Evolutionary conservation across 2,797 vertebrate genomes (phyloP), one percentile per base, ranked within the genome.

Genomic region (Leptoclinus maculatus): DNA sequence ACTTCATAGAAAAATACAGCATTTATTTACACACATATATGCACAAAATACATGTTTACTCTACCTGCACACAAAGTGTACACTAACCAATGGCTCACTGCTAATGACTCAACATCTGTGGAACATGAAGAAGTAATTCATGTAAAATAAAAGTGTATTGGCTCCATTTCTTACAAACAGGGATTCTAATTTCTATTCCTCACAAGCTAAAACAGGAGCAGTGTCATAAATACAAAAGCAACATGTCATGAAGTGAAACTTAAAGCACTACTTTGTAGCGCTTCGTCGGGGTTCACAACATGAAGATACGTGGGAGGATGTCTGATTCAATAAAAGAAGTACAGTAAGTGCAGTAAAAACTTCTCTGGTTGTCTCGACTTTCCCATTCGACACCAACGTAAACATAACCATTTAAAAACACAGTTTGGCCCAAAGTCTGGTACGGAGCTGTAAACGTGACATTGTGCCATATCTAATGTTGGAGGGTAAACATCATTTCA

Each of bases 1-100:
- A 76, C 57, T 83, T 81, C 13, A 78, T 91, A 87, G 25, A 91
- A 93, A 94, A 92, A 90, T 91, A 92, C 80, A 86, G 23, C 25
- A 80, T 69, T 66, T 70, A 78, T 73, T 68, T 83, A 77, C 71
- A 89, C 71, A 70, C 23, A 12, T 11, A 49, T 66, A 57, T 59
- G 53, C 83, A 83, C 59, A 78, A 71, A 76, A 36, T 2, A 70
- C 34, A 9, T 3, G 3, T 53, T 43, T 41, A 36, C 7, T 56
- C 29, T 19, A 11, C 14, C 43, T 45, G 36, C 23, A 57, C 45
- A 62, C 23, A n/a, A 38, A 11, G 21, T 56, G 27, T 23, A 66
- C 27, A 69, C 41, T 27, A 66, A 41, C 51, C n/a, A 38, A 47
- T 16, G 8, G 21, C 32, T 85, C 41, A 23, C 9, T 34, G 21